These are phyloP conservation scores for Monoplex corrugatus DNA, from an alignment of 2,888 invertebrate species.

Conservation along the genomic window DNA sequence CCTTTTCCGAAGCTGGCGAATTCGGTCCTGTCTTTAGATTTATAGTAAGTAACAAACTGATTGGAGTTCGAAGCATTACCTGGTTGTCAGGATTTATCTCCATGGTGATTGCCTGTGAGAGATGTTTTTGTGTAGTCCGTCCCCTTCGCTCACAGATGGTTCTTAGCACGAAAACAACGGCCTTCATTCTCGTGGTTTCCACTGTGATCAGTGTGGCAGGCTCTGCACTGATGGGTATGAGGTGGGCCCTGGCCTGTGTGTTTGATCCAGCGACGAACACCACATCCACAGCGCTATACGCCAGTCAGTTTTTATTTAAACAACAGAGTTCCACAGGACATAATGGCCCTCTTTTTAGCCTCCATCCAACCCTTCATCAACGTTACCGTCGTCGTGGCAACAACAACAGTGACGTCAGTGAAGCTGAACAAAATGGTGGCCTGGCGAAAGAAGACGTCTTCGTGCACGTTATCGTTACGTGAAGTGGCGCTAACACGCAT, in stretches of 20 bases:
- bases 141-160: conserved; percentile 1
- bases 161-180: background rate
- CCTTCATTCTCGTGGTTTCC: background rate
- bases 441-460: background rate
- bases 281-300: background rate
- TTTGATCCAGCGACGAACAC: background rate
- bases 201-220: background rate
- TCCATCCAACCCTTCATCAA: background rate
- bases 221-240: background rate
- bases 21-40: background rate
- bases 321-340: background rate
- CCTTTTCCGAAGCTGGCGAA: background rate
- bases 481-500: conserved; percentile 23
- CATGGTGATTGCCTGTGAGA: conserved; percentile 18
- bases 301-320: conserved; percentile 11
- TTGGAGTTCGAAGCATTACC: background rate
- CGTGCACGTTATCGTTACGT: background rate
- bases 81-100: background rate
- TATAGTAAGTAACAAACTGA: background rate
- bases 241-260: background rate
- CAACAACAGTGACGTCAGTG: background rate
- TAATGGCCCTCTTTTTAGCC: background rate
- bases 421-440: background rate
- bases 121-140: background rate
- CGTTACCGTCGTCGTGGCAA: background rate